Evolutionary conservation across 2,888 invertebrate genomes (phyloP).

Genomic region (Artemia sp.): DNA sequence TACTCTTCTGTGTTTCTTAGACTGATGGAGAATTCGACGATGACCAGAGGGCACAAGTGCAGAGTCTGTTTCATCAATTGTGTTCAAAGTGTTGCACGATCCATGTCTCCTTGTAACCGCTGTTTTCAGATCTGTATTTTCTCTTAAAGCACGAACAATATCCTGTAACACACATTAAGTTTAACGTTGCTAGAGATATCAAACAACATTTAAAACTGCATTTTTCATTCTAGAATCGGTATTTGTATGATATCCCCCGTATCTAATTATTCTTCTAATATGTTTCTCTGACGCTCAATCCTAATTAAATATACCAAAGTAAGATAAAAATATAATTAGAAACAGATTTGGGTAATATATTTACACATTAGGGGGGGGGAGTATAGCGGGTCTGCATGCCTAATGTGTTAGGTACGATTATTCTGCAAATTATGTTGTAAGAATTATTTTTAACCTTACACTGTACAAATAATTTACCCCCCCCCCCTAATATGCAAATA

Average conservation of each 20-base stretch:
- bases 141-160: conserved; percentile 30
- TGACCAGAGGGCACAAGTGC: conserved; percentile 24
- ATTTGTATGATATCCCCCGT: not conserved
- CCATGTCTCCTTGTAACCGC: conserved; percentile 37
- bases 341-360: too few species aligned
- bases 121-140: conserved; percentile 45
- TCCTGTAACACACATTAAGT: conserved; percentile 22
- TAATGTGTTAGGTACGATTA: too few species aligned
- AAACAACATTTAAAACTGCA: too few species aligned
- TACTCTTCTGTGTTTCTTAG: conserved; percentile 51
- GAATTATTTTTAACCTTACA: too few species aligned
- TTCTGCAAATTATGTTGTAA: too few species aligned
- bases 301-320: not conserved
- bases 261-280: too few species aligned
- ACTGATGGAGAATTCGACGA: conserved; percentile 46
- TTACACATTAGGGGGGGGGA: too few species aligned
- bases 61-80: conserved; percentile 19
- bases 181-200: too few species aligned
- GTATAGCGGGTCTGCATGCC: too few species aligned
- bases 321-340: not conserved
- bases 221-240: not conserved
- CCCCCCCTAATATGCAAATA: not conserved
- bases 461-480: not conserved
- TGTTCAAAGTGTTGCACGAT: conserved; percentile 16
- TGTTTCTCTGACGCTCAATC: too few species aligned